These are phyloP conservation scores for Boulengeromyrus knoepffleri DNA, from an alignment of 2,113 vertebrate genomes.

Conservation along the genomic window DNA sequence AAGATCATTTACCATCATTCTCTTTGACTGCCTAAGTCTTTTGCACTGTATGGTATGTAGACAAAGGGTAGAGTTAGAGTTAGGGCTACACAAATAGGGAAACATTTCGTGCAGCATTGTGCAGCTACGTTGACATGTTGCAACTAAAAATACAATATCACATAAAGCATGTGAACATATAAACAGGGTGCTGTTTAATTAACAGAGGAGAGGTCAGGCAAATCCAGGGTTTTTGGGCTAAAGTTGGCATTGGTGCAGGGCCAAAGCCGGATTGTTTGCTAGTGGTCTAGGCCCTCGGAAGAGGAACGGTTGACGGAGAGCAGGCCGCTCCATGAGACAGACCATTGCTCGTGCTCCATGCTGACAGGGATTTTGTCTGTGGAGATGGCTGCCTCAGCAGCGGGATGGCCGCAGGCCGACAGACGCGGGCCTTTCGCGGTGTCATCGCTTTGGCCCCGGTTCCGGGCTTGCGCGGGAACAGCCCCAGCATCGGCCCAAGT, in stretches of 20 bases:
- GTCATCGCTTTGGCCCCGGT: slow-evolving; percentile 30
- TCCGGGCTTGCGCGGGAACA: neutral
- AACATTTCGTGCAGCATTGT: neutral
- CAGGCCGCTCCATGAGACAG: neutral
- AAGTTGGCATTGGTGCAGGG: neutral
- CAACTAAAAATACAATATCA: neutral
- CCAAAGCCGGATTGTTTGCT: neutral
- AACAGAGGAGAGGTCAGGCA: neutral
- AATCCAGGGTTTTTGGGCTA: neutral
- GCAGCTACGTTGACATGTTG: neutral
- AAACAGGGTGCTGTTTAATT: neutral
- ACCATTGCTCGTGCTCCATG: neutral
- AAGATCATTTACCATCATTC: neutral
- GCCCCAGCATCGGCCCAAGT: neutral
- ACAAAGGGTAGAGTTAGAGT: neutral
- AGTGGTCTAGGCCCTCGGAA: neutral
- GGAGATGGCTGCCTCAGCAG: slow-evolving; percentile 51
- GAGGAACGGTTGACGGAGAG: slow-evolving; percentile 23
- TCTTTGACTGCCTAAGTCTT: neutral
- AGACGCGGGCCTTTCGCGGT: slow-evolving; percentile 40
- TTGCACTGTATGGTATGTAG: neutral
- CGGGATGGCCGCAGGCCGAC: slow-evolving; percentile 35
- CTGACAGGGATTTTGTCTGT: slow-evolving; percentile 47
- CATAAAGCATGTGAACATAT: neutral
- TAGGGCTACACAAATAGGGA: neutral